Evolutionary conservation across 2,113 vertebrate genomes (phyloP).

Genomic region (Macrotus californicus): DNA sequence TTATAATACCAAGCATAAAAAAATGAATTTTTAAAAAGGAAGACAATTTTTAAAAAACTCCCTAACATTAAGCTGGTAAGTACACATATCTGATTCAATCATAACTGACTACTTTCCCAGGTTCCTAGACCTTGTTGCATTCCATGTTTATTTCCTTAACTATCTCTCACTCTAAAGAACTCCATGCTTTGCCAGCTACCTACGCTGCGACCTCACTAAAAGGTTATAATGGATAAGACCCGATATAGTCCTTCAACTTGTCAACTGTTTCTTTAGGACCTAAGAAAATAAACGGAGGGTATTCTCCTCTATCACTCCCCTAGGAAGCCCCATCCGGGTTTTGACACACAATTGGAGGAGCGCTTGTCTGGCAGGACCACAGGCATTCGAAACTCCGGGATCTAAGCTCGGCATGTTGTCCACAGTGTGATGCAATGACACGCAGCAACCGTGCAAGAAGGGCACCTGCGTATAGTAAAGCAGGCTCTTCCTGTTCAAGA

Average conservation of each 20-base stretch:
- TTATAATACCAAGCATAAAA: neutral
- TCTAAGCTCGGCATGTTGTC: neutral
- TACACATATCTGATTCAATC: neutral
- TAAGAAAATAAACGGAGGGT: neutral
- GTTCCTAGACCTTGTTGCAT: neutral
- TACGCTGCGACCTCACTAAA: neutral
- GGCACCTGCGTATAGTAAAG: neutral
- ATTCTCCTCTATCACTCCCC: neutral
- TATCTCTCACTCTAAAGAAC: neutral
- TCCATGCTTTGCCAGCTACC: neutral
- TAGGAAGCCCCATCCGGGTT: neutral
- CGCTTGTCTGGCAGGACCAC: neutral
- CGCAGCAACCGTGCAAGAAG: neutral
- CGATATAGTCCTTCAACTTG: neutral
- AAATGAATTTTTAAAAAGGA: neutral
- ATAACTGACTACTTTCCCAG: neutral
- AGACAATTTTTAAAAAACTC: neutral
- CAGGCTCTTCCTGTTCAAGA: neutral
- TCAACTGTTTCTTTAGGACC: neutral
- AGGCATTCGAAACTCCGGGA: neutral
- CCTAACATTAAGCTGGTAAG: neutral
- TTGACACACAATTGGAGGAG: neutral
- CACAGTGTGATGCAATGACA: neutral
- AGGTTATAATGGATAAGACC: neutral
- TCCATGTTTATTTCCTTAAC: neutral